Conservation (phyloP, 2,113 vertebrate species). For the Anser cygnoides region DNA sequence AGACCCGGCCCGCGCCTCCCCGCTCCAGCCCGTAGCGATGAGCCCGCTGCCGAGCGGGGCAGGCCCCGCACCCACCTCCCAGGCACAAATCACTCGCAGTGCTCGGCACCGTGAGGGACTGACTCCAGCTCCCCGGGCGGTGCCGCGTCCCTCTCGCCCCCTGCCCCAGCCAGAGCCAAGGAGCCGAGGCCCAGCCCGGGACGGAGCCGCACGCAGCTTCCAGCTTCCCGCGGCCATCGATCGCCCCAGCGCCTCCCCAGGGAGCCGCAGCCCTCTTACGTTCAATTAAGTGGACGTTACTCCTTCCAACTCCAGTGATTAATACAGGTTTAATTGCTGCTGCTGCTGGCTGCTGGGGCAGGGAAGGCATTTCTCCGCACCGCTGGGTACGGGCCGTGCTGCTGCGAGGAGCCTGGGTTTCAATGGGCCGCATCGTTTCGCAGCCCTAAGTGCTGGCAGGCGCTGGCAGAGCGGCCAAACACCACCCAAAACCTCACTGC, state of each 20-base stretch:
- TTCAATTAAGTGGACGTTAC: background rate
- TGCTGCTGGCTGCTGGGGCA: background rate
- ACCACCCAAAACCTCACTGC: background rate
- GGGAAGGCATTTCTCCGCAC: background rate
- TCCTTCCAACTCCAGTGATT: background rate
- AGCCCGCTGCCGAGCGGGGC: background rate
- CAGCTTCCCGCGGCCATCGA: background rate
- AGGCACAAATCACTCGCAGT: background rate
- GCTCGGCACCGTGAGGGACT: too few species aligned
- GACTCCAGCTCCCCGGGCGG: background rate
- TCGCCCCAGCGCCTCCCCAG: background rate
- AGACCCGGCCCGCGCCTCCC: background rate
- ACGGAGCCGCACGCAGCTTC: background rate
- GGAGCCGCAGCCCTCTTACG: background rate
- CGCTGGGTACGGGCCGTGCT: background rate
- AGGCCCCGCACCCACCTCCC: background rate
- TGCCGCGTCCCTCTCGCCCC: rapidly evolving
- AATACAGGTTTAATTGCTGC: background rate
- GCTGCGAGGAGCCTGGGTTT: background rate
- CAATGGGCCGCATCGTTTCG: background rate
- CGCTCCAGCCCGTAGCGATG: background rate
- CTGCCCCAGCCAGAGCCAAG: background rate
- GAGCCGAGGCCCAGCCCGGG: background rate
- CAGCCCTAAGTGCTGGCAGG: background rate
- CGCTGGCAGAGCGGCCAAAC: background rate